A percentile compares a stretch with the other conserved stretches of the same genome.
These are phyloP conservation scores for Micrastur ruficollis DNA, from an alignment of 2,797 vertebrate genomes.

Conservation along the genomic window DNA sequence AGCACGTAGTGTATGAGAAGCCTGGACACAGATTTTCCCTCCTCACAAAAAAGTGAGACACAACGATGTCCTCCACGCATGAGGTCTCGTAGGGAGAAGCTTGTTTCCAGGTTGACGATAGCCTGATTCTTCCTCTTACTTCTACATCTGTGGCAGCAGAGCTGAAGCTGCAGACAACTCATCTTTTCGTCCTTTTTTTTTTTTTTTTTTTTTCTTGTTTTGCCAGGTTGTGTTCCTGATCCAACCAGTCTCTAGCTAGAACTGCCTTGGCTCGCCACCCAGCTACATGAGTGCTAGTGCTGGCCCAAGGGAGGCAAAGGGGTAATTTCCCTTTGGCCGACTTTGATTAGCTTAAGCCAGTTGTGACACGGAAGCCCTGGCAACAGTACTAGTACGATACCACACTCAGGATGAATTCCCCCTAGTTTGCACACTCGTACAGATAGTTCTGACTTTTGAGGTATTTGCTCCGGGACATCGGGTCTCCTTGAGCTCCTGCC, in stretches of 20 bases:
- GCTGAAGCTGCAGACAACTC: not conserved
- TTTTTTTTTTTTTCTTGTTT: not conserved
- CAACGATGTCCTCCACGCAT: rapidly evolving
- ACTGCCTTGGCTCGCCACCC: not conserved
- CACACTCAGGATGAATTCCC: not conserved
- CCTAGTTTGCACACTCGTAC: not conserved
- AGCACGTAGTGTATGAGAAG: rapidly evolving
- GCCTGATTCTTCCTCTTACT: not conserved
- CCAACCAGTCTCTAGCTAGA: not conserved
- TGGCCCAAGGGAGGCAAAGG: not conserved
- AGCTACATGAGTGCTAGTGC: rapidly evolving
- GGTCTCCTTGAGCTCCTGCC: not conserved
- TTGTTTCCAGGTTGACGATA: not conserved
- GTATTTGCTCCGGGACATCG: rapidly evolving
- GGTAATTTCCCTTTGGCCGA: not conserved
- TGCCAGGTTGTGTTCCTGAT: not conserved
- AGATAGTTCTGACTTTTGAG: not conserved
- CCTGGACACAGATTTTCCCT: not conserved
- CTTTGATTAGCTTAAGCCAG: not conserved
- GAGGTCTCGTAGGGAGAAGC: not conserved
- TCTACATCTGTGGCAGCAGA: not conserved
- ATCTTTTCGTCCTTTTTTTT: not conserved
- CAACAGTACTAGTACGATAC: not conserved
- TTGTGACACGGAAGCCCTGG: rapidly evolving
- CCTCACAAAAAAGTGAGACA: not conserved